Conservation (phyloP, 2,797 vertebrate genomes). For the Cryptoblepharus egeriae region DNA sequence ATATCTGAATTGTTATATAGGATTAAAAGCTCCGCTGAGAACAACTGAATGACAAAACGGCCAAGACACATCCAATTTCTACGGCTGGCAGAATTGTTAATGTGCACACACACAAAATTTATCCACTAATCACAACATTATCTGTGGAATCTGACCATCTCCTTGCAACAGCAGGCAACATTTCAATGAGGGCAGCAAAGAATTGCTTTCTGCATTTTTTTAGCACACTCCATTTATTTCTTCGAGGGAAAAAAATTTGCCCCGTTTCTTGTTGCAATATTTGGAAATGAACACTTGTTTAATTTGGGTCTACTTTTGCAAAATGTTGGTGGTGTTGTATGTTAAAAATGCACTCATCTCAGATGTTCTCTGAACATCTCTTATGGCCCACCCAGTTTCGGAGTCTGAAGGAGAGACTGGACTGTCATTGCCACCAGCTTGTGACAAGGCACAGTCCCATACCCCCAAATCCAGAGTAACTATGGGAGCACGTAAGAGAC, state of each 20-base stretch:
- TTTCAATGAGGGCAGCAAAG: not conserved
- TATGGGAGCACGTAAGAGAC: no score
- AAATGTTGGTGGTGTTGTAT: not conserved
- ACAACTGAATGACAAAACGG: not conserved
- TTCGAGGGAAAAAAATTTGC: no score
- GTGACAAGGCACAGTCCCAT: no score
- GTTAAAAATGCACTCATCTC: not conserved
- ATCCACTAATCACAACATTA: constrained; percentile 3
- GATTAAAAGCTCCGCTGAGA: constrained; percentile 29
- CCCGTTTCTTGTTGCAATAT: not conserved
- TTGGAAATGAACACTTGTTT: not conserved
- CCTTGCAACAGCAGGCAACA: not conserved
- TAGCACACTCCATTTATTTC: not conserved
- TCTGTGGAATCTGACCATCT: not conserved
- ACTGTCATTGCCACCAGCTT: no score
- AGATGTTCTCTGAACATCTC: not conserved
- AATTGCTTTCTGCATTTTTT: not conserved
- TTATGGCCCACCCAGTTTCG: no score
- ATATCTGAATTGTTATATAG: constrained; percentile 17
- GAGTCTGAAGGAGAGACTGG: no score
- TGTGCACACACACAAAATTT: not conserved
- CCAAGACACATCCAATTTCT: constrained; percentile 14
- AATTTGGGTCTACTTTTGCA: not conserved
- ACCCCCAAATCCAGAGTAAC: no score
- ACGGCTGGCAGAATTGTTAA: constrained; percentile 22